Evolutionary conservation across 2,113 vertebrate species (phyloP).

Genomic region (Arenaria interpres): DNA sequence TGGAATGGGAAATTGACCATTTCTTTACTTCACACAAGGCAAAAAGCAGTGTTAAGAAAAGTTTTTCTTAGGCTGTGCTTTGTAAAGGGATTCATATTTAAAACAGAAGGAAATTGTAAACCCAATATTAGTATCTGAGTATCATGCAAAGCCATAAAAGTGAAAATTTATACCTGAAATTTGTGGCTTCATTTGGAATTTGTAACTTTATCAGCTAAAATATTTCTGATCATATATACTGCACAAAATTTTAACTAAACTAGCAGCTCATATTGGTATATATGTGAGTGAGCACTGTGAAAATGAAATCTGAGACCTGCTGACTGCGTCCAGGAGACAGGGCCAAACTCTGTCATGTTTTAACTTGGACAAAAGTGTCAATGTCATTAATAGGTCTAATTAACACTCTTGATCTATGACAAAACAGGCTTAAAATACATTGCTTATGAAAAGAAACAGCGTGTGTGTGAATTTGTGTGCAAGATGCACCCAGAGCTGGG

Average conservation of each 20-base stretch:
- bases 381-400: background rate
- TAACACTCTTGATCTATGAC: background rate
- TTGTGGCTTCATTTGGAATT: background rate
- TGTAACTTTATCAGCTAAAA: background rate
- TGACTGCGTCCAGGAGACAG: background rate
- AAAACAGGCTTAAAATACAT: background rate
- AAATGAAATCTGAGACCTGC: background rate
- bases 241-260: background rate
- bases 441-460: background rate
- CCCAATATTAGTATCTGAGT: background rate
- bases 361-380: background rate
- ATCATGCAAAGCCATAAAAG: background rate
- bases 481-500: background rate
- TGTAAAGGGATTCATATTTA: background rate
- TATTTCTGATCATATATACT: background rate
- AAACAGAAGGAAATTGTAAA: background rate
- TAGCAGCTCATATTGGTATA: background rate
- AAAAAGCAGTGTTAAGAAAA: background rate
- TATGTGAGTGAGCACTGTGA: background rate
- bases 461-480: background rate
- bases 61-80: background rate
- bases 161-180: background rate
- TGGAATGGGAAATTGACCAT: background rate
- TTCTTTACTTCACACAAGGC: background rate
- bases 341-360: background rate